Percentiles rank a stretch among this genome's conserved stretches.
These are phyloP conservation scores for Brienomyrus longianalis DNA, from an alignment of 2,113 vertebrate genomes.

Conservation along the genomic window DNA sequence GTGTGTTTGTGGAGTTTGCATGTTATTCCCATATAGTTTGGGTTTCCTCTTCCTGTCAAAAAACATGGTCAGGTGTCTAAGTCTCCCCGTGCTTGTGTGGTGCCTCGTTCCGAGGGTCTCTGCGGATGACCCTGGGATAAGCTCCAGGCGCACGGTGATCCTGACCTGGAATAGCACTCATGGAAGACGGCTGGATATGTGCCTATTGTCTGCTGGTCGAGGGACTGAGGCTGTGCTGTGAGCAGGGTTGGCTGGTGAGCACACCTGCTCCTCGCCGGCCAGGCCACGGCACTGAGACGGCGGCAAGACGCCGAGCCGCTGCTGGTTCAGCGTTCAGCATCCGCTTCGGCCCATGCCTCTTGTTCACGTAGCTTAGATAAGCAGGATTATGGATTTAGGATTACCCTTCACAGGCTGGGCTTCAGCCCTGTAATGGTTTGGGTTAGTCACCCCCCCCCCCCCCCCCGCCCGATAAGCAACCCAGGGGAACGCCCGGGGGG, in stretches of 20 bases:
- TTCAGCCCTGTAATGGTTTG: neutral
- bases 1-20: neutral
- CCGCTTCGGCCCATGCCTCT: neutral
- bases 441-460: neutral
- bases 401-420: constrained; percentile 39
- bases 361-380: constrained; percentile 42
- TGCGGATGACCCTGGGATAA: neutral
- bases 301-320: neutral
- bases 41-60: neutral
- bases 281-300: neutral
- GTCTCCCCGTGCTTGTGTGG: neutral
- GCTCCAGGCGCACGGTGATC: neutral
- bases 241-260: neutral
- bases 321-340: neutral
- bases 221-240: neutral
- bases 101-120: neutral
- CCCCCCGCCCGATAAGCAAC: neutral
- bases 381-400: constrained; percentile 56
- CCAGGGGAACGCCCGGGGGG: neutral
- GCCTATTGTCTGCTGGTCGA: neutral
- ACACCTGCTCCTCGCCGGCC: neutral
- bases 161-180: neutral
- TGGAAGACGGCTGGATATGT: neutral
- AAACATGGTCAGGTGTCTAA: neutral
- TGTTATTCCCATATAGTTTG: neutral